Percentiles rank a stretch among this genome's conserved stretches.
Evolutionary conservation across 2,797 vertebrate species (phyloP).

Genomic region (Lemur catta): DNA sequence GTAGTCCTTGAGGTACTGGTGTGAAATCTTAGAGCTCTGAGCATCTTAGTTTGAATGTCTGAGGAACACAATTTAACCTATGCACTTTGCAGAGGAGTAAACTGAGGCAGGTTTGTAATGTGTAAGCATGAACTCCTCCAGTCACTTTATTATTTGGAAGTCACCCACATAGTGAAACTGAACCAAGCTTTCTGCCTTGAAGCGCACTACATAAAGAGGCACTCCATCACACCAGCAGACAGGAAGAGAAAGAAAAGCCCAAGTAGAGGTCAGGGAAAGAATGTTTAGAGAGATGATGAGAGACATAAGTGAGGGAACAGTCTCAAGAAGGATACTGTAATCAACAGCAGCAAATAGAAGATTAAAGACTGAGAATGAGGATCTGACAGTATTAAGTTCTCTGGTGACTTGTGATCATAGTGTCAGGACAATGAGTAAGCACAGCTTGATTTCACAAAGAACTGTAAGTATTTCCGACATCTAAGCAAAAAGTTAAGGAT

Average conservation of each 20-base stretch:
- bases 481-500: slow-evolving; percentile 4
- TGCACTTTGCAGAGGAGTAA: neutral
- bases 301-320: slow-evolving; percentile 10
- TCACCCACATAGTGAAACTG: neutral
- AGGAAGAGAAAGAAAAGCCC: neutral
- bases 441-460: neutral
- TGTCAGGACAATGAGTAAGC: neutral
- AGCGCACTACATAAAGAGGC: neutral
- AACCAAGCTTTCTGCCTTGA: neutral
- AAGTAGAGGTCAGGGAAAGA: neutral
- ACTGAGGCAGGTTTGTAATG: neutral
- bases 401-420: neutral
- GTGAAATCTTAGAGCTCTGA: neutral
- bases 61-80: neutral
- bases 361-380: neutral
- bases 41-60: neutral
- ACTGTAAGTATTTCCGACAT: slow-evolving; percentile 9
- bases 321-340: neutral
- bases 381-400: neutral
- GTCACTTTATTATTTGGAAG: neutral
- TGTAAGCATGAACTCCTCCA: neutral
- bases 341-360: neutral
- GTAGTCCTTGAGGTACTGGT: neutral
- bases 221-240: neutral
- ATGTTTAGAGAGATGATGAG: neutral